Evolutionary conservation across 2,113 vertebrate genomes (phyloP), one percentile per base, ranked within the genome.

Genomic region (Quiscalus mexicanus): DNA sequence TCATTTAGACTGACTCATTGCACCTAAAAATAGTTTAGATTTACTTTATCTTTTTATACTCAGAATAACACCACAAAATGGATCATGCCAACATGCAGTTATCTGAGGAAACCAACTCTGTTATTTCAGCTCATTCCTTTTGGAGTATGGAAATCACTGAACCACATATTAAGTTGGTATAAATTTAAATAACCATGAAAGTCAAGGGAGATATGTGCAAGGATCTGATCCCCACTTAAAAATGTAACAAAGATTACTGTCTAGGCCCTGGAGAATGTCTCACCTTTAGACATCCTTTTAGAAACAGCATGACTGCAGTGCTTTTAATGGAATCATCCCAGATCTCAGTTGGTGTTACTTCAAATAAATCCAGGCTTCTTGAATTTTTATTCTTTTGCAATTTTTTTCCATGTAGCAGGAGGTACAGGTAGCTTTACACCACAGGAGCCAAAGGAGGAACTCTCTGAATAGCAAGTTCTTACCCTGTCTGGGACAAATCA

Each of bases 1-100:
- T 82, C 65, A 73, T 87, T 96, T 82, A 91, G 87, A 89, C 49
- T 84, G 89, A 94, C 74, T 91, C 84, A 83, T 33, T 4, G 4
- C 50, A 83, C 50, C 84, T 89, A 95, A 91, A 97, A 93, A 95
- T 96, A 96, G 77, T 60, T 96, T 64, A 50, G 30, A 84, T 95
- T 93, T 89, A 82, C 42, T 96, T 94, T 85, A 82, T 91, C 53
- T 80, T 94, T 82, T 91, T 91, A 73, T 79, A 62, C 55, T 73
- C 28, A 18, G 53, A 84, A 53, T 64, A 91, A 91, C 82, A 85
- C 58, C 89, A 83, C 59, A 89, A 91, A 95, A 85, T 44, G 25
- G 84, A 85, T 87, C 12, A 1, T 96, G 84, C 53, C 89, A 79
- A 76, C 50, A 82, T 59, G 70, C n/a, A 73, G 65, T 74, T 91